Evolutionary conservation across 2,888 invertebrate species (phyloP), one percentile per base, ranked within the genome.

Genomic region (Trimorus sp.): DNA sequence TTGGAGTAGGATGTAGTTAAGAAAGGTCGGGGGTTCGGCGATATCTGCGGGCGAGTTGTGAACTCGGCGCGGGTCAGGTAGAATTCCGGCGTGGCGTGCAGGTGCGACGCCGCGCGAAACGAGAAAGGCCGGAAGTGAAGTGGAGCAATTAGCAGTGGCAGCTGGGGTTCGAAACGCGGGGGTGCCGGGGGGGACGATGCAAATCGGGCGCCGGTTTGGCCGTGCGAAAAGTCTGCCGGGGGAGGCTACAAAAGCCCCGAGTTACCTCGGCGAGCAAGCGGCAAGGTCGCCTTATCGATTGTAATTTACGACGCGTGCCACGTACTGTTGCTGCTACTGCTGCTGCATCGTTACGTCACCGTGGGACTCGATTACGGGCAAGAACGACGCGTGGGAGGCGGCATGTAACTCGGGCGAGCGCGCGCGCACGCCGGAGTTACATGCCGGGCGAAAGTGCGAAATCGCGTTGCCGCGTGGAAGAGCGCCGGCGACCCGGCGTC

Each of bases 261-360:
- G 77, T 84, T 75, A 82, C 79, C 78, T 82, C 77, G 66, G 70
- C 81, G 53, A 77, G 73, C 77, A 68, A 63, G 76, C 79, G 53
- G 84, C 89, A 89, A 89, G 89, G 89, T 89, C 89, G 86, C 86
- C 85, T 88, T 89, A 89, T 89, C 89, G 89, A 89, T 89, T 86
- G 87, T 87, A 88, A 89, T 89, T 89, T 88, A 89, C 88, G 86
- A 86, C 86, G 83, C 86, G 86, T 77, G 79, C 81, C 58, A 71
- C 68, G 77, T 77, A 77, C 82, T 85, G 84, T 76, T 81, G 81
- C 58, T 59, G 68, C 79, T 80, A 37, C 71, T 62, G 74, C 74
- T 69, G 76, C 85, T 85, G 84, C 83, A 83, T 85, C 83, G 85
- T 87, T 87, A 87, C 88, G 87, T 89, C 88, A 88, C 66, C 70